Evolutionary conservation across 2,888 invertebrate species (phyloP).

Genomic region (Mimumesa dahlbomi): DNA sequence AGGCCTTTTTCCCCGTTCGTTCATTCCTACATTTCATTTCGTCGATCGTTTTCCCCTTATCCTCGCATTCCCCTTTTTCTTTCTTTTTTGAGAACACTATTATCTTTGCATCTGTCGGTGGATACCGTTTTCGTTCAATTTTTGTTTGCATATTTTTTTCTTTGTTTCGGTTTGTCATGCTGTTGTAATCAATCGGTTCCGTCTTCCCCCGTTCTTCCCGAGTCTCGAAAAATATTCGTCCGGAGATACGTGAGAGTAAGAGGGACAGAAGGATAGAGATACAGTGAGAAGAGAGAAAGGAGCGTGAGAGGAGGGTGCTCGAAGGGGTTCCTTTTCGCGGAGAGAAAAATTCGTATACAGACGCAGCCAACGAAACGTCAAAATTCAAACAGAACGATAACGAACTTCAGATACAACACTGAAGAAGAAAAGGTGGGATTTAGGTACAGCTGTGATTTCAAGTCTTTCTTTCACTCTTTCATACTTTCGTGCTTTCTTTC

Average conservation of each 20-base stretch:
- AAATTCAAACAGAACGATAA: slow-evolving; percentile 7
- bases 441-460: slow-evolving; percentile 23
- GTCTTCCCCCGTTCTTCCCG: slow-evolving; percentile 45
- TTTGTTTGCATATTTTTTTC: slow-evolving; percentile 15
- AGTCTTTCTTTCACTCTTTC: slow-evolving; percentile 16
- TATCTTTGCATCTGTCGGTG: no score
- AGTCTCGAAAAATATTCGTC: slow-evolving; percentile 50
- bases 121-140: no score
- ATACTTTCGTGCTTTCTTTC: background rate
- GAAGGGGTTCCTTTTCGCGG: slow-evolving; percentile 21
- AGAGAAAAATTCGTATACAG: slow-evolving; percentile 56
- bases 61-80: background rate
- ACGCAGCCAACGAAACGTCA: slow-evolving; percentile 42
- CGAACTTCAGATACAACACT: background rate
- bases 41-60: slow-evolving; percentile 28
- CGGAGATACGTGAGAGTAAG: slow-evolving; percentile 54
- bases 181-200: slow-evolving; percentile 27
- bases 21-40: slow-evolving; percentile 12
- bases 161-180: no score
- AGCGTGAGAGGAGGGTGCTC: slow-evolving; percentile 49
- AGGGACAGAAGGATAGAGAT: slow-evolving; percentile 40
- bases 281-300: slow-evolving; percentile 55
- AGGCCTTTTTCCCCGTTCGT: slow-evolving; percentile 9
- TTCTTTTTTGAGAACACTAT: slow-evolving; percentile 12
- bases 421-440: slow-evolving; percentile 13